These are phyloP conservation scores for Petrocephalus schoutedeni DNA, from an alignment of 2,797 vertebrate species.

Conservation along the genomic window DNA sequence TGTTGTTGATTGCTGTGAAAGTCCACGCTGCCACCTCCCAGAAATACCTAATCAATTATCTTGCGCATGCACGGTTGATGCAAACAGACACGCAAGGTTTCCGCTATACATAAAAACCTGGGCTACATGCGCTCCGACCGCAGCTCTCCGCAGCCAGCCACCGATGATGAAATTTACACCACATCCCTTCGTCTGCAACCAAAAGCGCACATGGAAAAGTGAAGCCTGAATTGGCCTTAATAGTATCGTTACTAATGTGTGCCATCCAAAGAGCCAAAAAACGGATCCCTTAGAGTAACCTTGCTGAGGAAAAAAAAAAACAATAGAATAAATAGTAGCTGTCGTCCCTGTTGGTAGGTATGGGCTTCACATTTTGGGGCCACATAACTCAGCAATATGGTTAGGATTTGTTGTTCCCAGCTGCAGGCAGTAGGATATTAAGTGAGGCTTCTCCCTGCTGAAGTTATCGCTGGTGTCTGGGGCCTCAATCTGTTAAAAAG, in stretches of 20 bases:
- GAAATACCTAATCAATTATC: neutral
- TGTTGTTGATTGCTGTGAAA: neutral
- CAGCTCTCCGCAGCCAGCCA: neutral
- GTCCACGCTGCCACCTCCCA: neutral
- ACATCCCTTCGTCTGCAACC: neutral
- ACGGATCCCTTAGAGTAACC: constrained; percentile 27
- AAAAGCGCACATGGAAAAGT: neutral
- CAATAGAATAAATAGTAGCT: neutral
- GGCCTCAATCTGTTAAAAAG: constrained; percentile 53
- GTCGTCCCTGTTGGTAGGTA: constrained; percentile 16
- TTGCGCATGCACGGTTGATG: neutral
- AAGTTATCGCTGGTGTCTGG: constrained; percentile 50
- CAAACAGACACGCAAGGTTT: neutral
- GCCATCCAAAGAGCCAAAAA: constrained; percentile 15
- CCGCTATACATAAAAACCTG: neutral
- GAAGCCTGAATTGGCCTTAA: neutral
- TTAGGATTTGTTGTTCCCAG: constrained; percentile 7
- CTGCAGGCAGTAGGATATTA: neutral
- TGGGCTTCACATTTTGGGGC: constrained; percentile 24
- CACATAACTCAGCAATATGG: constrained; percentile 31
- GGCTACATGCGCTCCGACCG: neutral
- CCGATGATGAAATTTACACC: neutral
- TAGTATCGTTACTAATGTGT: constrained; percentile 25
- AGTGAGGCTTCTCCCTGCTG: neutral
- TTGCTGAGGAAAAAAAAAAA: neutral